Evolutionary conservation across 2,113 vertebrate species (phyloP), one percentile per base, ranked within the genome.

Genomic region (Ceratotherium simum): DNA sequence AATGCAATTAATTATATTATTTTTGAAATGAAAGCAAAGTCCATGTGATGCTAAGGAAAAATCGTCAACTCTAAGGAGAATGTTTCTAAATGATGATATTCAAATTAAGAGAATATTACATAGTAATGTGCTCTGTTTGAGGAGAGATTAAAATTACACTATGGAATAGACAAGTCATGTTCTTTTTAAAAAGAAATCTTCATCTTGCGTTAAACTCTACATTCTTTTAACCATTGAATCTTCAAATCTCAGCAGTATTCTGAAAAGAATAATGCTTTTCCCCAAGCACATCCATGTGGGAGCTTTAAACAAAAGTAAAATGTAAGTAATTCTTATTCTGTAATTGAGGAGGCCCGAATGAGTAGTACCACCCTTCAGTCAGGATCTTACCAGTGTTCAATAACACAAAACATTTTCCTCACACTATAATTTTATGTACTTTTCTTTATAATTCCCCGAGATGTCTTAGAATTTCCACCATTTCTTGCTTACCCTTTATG

Each of bases 351-450:
- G 13, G 12, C 14, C 42, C 36, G 8, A 70, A 25, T 69, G 31
- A 90, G 21, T 79, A 39, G 21, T 82, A n/a, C 48, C 62, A 56
- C n/a, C 1, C 64, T 90, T 80, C 73, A 29, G 23, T n/a, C 42
- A 60, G 29, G 7, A 8, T 33, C 42, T 89, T 60, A 11, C 29
- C 29, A 54, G 36, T 18, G 1, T 93, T 95, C 67, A 89, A 6
- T 51, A 88, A 39, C 48, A n/a, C 4, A 65, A n/a, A 84, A 65
- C 46, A 67, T n/a, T 93, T 89, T 65, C 39, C n/a, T 78, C 33
- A 46, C 12, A 46, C 69, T 97, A 11, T 95, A 95, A 95, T 96
- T 98, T 73, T 79, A 62, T 72, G 92, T 81, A 73, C 90, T 92
- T 95, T 97, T 85, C 85, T 91, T 88, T 90, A 65, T 94, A 96